Evolutionary conservation across 2,797 vertebrate genomes (phyloP).

Genomic region (Ctenochaetus hawaiiensis): DNA sequence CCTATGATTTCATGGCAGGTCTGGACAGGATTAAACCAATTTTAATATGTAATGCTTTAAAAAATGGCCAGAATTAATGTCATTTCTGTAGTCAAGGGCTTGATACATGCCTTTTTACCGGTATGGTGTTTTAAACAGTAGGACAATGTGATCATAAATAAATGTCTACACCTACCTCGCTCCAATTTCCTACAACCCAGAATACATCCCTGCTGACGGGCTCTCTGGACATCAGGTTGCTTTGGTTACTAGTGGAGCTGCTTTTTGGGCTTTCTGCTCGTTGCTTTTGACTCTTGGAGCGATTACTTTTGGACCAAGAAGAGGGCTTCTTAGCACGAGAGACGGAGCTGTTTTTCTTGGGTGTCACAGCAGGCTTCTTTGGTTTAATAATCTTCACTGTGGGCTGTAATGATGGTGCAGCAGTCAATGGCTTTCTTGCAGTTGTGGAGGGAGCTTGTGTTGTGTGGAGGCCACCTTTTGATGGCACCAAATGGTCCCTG

Average conservation of each 20-base stretch:
- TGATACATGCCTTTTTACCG: background rate
- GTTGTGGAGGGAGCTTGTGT: constrained; percentile 58
- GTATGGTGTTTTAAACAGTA: background rate
- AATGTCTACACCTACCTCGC: constrained; percentile 84
- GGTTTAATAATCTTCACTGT: constrained; percentile 62
- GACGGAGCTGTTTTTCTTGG: constrained; percentile 24
- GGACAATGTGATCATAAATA: constrained; percentile 6
- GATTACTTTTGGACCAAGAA: constrained; percentile 58
- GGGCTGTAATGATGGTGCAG: constrained; percentile 43
- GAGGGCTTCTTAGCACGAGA: constrained; percentile 52
- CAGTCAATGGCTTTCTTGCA: constrained; percentile 40
- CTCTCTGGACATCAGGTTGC: constrained; percentile 59
- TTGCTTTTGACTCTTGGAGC: constrained; percentile 57
- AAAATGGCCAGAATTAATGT: background rate
- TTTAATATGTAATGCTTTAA: too few species aligned
- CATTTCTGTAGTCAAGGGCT: background rate
- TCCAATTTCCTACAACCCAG: constrained; percentile 95
- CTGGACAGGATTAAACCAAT: too few species aligned
- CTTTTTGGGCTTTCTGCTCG: constrained; percentile 30
- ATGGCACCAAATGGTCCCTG: constrained; percentile 31
- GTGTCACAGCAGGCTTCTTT: constrained; percentile 56
- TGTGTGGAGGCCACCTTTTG: constrained; percentile 31
- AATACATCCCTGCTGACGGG: constrained; percentile 64
- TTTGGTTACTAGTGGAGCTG: constrained; percentile 50
- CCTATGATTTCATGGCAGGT: too few species aligned